Evolutionary conservation across 2,113 vertebrate genomes (phyloP), one percentile per base, ranked within the genome.

Genomic region (Sylvia atricapilla): DNA sequence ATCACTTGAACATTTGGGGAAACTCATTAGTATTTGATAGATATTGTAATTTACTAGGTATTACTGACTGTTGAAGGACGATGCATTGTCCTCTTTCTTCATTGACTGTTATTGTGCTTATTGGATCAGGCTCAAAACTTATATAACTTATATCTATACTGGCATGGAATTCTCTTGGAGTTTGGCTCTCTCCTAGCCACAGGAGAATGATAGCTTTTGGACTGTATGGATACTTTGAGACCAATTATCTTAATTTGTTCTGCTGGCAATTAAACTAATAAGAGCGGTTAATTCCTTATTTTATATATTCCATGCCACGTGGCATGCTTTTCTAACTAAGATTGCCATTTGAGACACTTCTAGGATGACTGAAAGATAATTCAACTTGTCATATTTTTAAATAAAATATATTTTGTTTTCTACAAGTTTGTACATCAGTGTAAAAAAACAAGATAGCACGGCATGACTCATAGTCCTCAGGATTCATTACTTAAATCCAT

Each of bases 211-310:
- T 55, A 67, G 44, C 28, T 94, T 93, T 94, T 91, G 85, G 84
- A 77, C 59, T 83, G 50, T 8, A 25, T 52, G 76, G 33, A 39
- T 72, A 49, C 73, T 89, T 92, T 80, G 69, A 72, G 68, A 72
- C 87, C 66, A 92, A 89, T 89, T 93, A 84, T 89, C 83, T 89
- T 96, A 87, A 96, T 93, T 96, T 90, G 53, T 72, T 94, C 60
- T 87, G 18, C 73, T 92, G 86, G 64, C 90, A 92, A 55, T 53
- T 41, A 66, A 93, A 60, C 14, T 43, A 78, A 55, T 75, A 92
- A 76, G 86, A 89, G 31, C 53, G 82, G 56, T 79, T 96, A 93
- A 92, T 92, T 84, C 56, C 18, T 81, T 94, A 64, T 95, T 96
- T 96, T 64, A 78, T 90, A 31, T 64, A 84, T 90, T 86, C 37